Base-by-base conservation (phyloP, 2,797 vertebrate genomes). In the Chloroceryle amazona region DNA sequence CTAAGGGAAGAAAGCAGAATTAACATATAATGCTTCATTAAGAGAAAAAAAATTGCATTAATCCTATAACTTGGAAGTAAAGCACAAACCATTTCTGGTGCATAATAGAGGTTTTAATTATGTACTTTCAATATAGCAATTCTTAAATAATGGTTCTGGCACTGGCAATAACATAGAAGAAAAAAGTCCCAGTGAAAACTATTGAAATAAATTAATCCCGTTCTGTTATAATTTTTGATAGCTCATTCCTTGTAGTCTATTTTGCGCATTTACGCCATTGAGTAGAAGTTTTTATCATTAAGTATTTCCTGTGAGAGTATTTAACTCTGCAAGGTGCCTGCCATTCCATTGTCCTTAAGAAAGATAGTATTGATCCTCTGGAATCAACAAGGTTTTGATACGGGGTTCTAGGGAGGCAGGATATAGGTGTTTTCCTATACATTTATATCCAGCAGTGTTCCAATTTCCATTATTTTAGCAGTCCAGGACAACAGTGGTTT, bases 11-110 rank as follows among this genome's bases (percentile, higher is more conserved):
- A 96, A 96, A 96, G 88, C 35, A 96, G 49, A 97, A 96, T 97
- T 97, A 97, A 73, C 83, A 96, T 95, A 90, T 92, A 95, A 88
- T 91, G 49, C 66, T 97, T 97, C 96, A 98, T 97, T 98, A 97
- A 96, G 87, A 92, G 35, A 60, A 96, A 91, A 65, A 94, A 79
- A 94, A 58, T 63, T 54, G 79, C 39, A 93, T 39, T 94, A 97
- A 98, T 97, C 88, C 85, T 90, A 70, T 85, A 96, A 97, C 55
- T 97, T 95, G 91, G 80, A 97, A 97, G 88, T 96, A 95, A 95
- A 92, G 31, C 89, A 83, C 75, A 94, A 85, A 71, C 83, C 20
- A 49, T 90, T 95, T 95, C 54, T 94, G 55, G 35, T 90, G 75
- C 52, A 70, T 93, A 93, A 91, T 91, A 90, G 61, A 94, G 26